These are phyloP conservation scores for Drosophila barbarae DNA, from an alignment of 2,888 invertebrate species.

Conservation along the genomic window DNA sequence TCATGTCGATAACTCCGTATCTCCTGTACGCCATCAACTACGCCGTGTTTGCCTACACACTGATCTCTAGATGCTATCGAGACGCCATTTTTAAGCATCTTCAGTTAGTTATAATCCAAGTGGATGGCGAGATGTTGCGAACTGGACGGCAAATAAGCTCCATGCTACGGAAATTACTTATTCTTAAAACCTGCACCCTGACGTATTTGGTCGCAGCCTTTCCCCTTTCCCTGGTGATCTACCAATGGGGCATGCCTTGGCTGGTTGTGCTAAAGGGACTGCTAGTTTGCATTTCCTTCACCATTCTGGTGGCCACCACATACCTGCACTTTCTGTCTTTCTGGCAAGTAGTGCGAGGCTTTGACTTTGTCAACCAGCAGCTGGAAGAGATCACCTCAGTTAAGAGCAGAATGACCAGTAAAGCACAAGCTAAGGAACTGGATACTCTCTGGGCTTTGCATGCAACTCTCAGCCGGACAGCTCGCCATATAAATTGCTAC, in stretches of 20 bases:
- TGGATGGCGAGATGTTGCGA: neutral
- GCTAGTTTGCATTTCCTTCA: neutral
- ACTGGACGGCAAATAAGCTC: neutral
- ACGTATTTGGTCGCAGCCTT: neutral
- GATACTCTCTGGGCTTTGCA: constrained; percentile 28
- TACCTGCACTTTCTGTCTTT: constrained; percentile 23
- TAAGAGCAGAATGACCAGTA: too few relatives aligned
- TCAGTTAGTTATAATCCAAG: neutral
- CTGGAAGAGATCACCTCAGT: constrained; percentile 5
- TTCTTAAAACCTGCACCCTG: constrained; percentile 1
- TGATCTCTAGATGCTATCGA: constrained; percentile 36
- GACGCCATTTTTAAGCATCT: constrained; percentile 38
- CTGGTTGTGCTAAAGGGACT: neutral
- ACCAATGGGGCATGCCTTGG: neutral
- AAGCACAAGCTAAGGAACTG: neutral
- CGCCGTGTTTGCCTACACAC: constrained; percentile 25
- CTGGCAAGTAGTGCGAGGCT: constrained; percentile 32
- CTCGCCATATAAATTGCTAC: constrained; percentile 2
- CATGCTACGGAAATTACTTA: neutral
- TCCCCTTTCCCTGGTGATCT: neutral
- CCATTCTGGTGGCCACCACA: constrained; percentile 8
- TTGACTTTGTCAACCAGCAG: constrained; percentile 17
- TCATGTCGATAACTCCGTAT: constrained; percentile 21
- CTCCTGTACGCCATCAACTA: constrained; percentile 37
- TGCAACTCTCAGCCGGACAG: neutral